Conservation (phyloP, 2,113 vertebrate species). For the Myocastor coypus region DNA sequence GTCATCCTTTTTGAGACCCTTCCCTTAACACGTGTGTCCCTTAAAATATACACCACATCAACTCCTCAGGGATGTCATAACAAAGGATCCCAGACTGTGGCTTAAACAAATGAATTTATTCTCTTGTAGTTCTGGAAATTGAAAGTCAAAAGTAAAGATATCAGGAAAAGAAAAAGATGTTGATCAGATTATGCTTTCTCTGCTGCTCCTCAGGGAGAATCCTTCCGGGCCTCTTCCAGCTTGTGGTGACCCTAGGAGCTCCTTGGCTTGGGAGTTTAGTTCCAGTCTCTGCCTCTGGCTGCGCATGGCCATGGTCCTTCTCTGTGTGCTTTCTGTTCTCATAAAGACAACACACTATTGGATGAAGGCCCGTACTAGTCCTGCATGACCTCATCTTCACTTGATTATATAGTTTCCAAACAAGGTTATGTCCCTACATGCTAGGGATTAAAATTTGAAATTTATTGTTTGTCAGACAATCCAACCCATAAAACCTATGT, state of each 20-base stretch:
- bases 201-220: neutral
- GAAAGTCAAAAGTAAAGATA: neutral
- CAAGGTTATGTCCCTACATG: neutral
- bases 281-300: neutral
- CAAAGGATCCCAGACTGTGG: neutral
- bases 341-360: neutral
- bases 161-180: neutral
- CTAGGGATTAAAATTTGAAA: neutral
- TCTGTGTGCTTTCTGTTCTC: neutral
- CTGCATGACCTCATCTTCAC: neutral
- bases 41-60: neutral
- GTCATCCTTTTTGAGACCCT: neutral
- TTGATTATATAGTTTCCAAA: neutral
- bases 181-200: neutral
- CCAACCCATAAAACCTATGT: neutral
- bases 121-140: neutral
- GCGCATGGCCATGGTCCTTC: neutral
- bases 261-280: neutral
- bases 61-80: neutral
- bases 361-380: neutral
- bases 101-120: neutral
- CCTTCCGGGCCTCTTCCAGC: neutral
- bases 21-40: neutral
- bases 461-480: neutral
- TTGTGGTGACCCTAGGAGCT: neutral